phyloP scores from a whole-genome alignment of 2,113 vertebrate genomes.

The Myiopsitta monachus region DNA sequence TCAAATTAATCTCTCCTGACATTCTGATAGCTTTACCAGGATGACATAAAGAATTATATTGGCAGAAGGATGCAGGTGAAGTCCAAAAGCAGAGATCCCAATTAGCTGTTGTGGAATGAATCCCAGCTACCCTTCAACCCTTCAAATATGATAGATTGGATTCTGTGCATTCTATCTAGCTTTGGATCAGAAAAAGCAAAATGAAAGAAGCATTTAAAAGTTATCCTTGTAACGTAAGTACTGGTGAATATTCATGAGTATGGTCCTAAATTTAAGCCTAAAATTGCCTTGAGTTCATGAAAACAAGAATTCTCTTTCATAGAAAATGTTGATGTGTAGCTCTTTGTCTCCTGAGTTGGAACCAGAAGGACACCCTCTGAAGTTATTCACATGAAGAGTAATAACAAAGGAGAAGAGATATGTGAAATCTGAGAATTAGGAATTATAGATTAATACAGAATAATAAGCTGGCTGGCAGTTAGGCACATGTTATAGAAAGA shows the following conservation, averaged over 20 bases:
- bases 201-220: background rate
- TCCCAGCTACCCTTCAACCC: slow-evolving; percentile 9
- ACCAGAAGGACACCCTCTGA: background rate
- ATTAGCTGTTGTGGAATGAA: slow-evolving; percentile 37
- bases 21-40: background rate
- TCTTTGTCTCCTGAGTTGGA: background rate
- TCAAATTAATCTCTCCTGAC: slow-evolving; percentile 23
- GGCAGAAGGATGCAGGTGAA: slow-evolving; percentile 8
- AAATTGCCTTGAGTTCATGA: background rate
- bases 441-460: background rate
- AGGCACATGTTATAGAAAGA: background rate
- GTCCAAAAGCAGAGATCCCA: slow-evolving; percentile 27
- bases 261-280: background rate
- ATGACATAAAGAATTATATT: slow-evolving; percentile 8
- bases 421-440: background rate
- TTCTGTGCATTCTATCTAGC: background rate
- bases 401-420: background rate
- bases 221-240: background rate
- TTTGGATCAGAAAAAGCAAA: background rate
- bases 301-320: background rate
- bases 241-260: background rate
- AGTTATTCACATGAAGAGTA: background rate
- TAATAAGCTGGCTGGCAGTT: background rate
- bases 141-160: slow-evolving; percentile 23
- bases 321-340: background rate